Evolutionary conservation across 92 coral and sea anemone species (phyloP).

Genomic region (Meandrina meandrites): DNA sequence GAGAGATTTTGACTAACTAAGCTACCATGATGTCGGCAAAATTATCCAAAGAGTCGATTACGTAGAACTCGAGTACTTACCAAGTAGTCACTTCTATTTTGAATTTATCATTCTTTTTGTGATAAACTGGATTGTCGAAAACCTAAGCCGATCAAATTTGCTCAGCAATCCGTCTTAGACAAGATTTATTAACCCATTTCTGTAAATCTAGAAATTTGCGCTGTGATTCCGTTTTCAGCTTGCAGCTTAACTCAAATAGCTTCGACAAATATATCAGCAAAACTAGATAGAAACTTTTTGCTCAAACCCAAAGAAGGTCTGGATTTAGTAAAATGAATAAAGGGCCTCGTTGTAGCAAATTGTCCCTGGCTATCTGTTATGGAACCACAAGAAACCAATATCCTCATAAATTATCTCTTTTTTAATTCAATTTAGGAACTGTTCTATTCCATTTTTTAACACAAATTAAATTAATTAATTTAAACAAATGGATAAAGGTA

Average conservation of each 20-base stretch:
- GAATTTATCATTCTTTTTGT: too few relatives aligned
- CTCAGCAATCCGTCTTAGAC: neutral
- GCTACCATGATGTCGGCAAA: neutral
- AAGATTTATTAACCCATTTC: neutral
- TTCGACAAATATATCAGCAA: neutral
- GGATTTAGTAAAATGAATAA: neutral
- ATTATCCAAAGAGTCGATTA: neutral
- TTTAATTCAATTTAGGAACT: conserved; percentile 16
- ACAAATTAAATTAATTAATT: neutral
- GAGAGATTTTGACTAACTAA: neutral
- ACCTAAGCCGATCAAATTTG: neutral
- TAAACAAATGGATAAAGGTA: neutral
- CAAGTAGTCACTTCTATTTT: neutral
- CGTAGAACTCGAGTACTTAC: too few relatives aligned
- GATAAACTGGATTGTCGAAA: neutral
- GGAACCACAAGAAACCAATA: conserved; percentile 9
- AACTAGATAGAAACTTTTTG: neutral
- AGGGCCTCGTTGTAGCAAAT: neutral
- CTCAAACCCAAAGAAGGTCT: neutral
- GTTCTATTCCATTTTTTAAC: neutral
- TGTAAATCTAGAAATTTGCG: neutral
- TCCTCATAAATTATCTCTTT: neutral
- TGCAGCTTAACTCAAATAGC: neutral
- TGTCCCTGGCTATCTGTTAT: neutral
- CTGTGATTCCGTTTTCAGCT: neutral